Evolutionary conservation across 92 coral and sea anemone genomes (phyloP).

Genomic region (Scolanthus callimorphus): DNA sequence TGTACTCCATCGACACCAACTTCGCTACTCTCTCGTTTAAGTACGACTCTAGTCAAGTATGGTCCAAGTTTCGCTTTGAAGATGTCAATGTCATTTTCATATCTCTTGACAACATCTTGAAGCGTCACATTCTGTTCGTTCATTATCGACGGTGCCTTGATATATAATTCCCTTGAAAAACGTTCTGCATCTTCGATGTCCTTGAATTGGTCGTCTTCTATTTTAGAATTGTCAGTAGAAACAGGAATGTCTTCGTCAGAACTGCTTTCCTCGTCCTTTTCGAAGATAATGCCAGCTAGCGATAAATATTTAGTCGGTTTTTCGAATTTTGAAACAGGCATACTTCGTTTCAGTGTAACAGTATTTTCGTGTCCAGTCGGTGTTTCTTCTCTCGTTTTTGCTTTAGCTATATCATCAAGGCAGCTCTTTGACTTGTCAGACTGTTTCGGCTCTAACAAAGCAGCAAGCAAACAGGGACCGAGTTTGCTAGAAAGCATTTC

Average conservation of each 20-base stretch:
- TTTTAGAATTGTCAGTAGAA: neutral
- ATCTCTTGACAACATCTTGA: constrained; percentile 35
- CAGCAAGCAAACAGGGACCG: constrained; percentile 2
- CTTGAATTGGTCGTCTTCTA: neutral
- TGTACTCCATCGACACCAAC: too few species aligned
- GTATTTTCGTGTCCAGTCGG: neutral
- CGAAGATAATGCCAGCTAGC: neutral
- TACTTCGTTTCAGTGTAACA: neutral
- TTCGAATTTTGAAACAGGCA: neutral
- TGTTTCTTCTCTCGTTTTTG: neutral
- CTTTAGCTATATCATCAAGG: neutral
- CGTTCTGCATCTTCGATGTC: neutral
- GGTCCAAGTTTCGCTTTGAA: constrained; percentile 16
- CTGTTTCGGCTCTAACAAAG: neutral
- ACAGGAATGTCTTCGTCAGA: neutral
- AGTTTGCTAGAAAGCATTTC: constrained; percentile 6
- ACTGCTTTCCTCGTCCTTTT: neutral
- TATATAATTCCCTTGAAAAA: neutral
- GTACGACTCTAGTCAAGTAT: neutral
- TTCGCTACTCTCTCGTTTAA: neutral
- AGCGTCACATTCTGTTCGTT: constrained; percentile 32
- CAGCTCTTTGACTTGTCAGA: too few species aligned
- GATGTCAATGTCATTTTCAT: constrained; percentile 41
- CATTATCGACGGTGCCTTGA: constrained; percentile 36
- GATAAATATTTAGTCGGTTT: neutral